A percentile compares a stretch with the other conserved stretches of the same genome.
Evolutionary conservation across 1,140 invertebrate genomes (phyloP).

Genomic region (Anastatus disparis): DNA sequence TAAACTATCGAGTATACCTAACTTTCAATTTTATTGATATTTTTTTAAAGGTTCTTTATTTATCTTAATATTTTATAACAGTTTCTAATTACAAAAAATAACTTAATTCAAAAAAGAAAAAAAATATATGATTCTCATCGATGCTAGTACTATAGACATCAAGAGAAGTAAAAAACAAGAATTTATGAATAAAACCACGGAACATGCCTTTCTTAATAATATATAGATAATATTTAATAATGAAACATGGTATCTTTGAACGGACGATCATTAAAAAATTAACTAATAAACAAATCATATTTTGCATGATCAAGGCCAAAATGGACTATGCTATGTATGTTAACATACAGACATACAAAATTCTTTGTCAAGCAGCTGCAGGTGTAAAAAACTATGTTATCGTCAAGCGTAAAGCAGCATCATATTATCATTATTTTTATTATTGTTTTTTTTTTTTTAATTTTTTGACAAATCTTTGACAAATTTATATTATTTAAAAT

Average conservation of each 20-base stretch:
- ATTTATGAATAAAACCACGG: too few species aligned
- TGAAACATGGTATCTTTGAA: conserved; percentile 17
- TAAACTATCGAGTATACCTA: neutral
- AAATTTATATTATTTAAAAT: conserved; percentile 8
- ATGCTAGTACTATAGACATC: conserved; percentile 25
- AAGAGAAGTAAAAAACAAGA: conserved; percentile 26
- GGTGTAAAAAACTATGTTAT: conserved; percentile 25
- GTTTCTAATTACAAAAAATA: neutral
- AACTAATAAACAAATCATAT: conserved; percentile 28
- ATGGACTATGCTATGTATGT: conserved; percentile 24
- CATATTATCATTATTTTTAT: conserved; percentile 1
- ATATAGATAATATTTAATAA: conserved; percentile 19
- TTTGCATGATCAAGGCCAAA: conserved; percentile 33
- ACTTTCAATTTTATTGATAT: neutral
- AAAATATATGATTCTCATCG: conserved; percentile 21
- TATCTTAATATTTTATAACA: conserved; percentile 10
- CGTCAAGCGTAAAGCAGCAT: conserved; percentile 17
- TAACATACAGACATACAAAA: conserved; percentile 25
- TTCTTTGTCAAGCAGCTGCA: conserved; percentile 38
- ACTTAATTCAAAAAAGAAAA: conserved; percentile 7
- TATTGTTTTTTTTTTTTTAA: too few species aligned
- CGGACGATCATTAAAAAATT: conserved; percentile 1
- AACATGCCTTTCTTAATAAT: conserved; percentile 27
- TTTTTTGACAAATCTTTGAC: too few species aligned
- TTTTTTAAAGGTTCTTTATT: conserved; percentile 1